phyloP scores from a whole-genome alignment of 2,113 vertebrate species.

The Ptilonorhynchus violaceus region DNA sequence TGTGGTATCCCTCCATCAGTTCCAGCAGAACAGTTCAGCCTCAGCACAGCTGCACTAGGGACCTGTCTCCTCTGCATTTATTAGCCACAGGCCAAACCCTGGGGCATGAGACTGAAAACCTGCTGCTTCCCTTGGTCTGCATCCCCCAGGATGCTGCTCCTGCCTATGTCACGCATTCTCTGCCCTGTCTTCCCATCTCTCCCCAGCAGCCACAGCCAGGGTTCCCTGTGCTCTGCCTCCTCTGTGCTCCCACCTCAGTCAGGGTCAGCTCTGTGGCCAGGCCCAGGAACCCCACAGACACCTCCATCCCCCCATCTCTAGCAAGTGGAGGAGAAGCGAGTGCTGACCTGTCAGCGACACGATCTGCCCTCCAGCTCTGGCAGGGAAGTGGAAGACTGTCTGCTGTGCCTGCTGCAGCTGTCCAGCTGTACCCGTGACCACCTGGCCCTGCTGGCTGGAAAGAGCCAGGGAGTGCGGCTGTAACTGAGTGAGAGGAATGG shows the following conservation, averaged over 20 bases:
- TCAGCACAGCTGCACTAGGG: neutral
- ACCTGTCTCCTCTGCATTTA: neutral
- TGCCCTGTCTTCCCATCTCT: neutral
- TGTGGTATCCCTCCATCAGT: neutral
- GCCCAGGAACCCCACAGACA: neutral
- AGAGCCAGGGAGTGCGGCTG: slow-evolving; percentile 78
- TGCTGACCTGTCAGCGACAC: slow-evolving; percentile 80
- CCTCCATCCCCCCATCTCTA: neutral
- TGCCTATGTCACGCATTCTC: neutral
- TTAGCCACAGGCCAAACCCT: neutral
- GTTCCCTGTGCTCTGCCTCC: neutral
- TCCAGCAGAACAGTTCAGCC: neutral
- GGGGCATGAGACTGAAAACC: neutral
- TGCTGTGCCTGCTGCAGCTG: slow-evolving; percentile 76
- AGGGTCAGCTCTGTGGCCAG: neutral
- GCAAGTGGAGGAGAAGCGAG: slow-evolving; percentile 13
- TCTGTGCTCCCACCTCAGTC: neutral
- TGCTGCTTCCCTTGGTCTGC: accelerated
- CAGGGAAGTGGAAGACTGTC: slow-evolving; percentile 79
- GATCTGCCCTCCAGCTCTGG: slow-evolving; percentile 59
- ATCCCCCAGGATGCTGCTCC: neutral
- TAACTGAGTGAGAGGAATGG: slow-evolving; percentile 81
- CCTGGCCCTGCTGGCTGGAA: slow-evolving; percentile 67
- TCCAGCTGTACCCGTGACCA: neutral
- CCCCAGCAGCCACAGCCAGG: neutral